Evolutionary conservation across 1,140 invertebrate genomes (phyloP), one percentile per base, ranked within the genome.

Genomic region (Ladona fulva): DNA sequence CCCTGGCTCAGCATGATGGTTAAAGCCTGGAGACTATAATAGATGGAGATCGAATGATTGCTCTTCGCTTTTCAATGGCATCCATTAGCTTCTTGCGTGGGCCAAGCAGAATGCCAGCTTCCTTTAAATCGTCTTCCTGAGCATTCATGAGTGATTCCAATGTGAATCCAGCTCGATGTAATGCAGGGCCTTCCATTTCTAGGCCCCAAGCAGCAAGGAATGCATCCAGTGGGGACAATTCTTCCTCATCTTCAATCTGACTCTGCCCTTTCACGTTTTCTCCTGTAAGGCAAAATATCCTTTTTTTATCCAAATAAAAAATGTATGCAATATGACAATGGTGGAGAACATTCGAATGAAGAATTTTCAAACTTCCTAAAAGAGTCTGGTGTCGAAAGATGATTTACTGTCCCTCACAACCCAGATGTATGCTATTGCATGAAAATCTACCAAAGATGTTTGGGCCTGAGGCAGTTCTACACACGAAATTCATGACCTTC

Each of bases 51-150:
- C 24, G 1, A 1, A 75, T 75, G 1, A 25, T 92, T 79, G 88
- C 87, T 83, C 92, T 92, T 66, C 94, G 87, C 79, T 94, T 93
- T 77, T 91, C 89, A 52, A 98, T 93, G 0, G 95, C 95, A 29
- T 92, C 94, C 25, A 93, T 90, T 8, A 98, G 85, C 84, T 97
- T 97, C 79, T 91, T 89, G 81, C 93, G 89, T 0, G 95, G 95
- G 1, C 96, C 97, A 52, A 98, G 86, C 0, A 94, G 94, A 16
- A 98, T 86, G 3, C 74, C 74, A 19, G 74, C 74, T 24, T 25
- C 5, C 19, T 25, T 25, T 24, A 75, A 3, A 6, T 75, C 74
- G 5, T 25, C 74, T 10, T 75, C 74, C 3, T 1, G 3, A 24
- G 74, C 74, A 14, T 14, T 24, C 74, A 75, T 25, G 1, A 75